Percentiles rank a stretch among this genome's conserved stretches.
Evolutionary conservation across 2,797 vertebrate genomes (phyloP).

Genomic region (Paramormyrops hopkinsi): DNA sequence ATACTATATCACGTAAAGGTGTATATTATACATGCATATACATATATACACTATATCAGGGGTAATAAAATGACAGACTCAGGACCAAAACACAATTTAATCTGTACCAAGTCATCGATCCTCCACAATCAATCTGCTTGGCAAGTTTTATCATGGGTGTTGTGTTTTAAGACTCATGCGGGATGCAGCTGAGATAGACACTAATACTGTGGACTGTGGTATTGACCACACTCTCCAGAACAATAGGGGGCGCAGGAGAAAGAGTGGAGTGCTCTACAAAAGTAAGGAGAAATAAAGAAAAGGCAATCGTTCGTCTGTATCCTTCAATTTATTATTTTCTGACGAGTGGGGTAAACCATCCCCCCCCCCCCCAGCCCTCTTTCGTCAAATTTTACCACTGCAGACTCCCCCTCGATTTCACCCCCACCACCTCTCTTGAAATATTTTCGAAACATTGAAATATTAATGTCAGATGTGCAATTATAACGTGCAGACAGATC

Average conservation of each 20-base stretch:
- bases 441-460: not conserved
- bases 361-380: not conserved
- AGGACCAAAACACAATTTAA: not conserved
- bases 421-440: not conserved
- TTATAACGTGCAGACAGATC: not conserved
- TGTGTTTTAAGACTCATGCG: no score
- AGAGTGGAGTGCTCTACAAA: no score
- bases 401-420: not conserved
- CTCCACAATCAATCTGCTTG: not conserved
- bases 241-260: no score
- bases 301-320: no score
- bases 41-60: not conserved
- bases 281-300: no score
- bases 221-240: no score
- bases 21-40: no score
- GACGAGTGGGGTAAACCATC: not conserved
- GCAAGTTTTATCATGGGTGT: not conserved
- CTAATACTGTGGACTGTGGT: no score
- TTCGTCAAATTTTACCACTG: not conserved
- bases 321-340: no score
- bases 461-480: not conserved
- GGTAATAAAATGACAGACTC: not conserved
- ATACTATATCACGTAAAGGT: no score
- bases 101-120: accelerated
- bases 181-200: no score